A percentile compares a stretch with the other conserved stretches of the same genome.
Conservation (phyloP, 2,113 vertebrate genomes). For the Malurus cyaneus region DNA sequence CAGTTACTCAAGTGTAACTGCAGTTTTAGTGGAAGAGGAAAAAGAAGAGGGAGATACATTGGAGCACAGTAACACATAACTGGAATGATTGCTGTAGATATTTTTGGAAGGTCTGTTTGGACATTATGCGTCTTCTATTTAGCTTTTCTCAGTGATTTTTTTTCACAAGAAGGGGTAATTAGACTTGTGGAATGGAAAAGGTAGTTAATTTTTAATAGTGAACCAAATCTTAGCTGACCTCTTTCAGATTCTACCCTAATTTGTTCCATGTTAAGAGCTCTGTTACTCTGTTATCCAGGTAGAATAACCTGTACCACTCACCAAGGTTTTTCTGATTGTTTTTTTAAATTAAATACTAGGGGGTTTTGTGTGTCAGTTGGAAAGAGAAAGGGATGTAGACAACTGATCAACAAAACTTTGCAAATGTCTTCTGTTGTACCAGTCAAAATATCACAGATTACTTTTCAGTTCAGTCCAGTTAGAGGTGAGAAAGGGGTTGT, state of each 20-base stretch:
- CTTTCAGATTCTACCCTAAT: not conserved
- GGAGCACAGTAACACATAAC: not conserved
- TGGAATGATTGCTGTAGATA: not conserved
- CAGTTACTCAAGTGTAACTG: not conserved
- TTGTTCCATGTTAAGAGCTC: not conserved
- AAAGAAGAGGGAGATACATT: not conserved
- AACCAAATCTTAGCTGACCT: not conserved
- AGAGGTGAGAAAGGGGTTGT: not conserved
- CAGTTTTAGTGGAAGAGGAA: not conserved
- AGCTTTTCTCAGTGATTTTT: not conserved
- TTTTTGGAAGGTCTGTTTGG: not conserved
- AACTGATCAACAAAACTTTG: not conserved
- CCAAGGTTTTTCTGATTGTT: not conserved
- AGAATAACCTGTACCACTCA: not conserved
- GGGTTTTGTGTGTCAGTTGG: not conserved
- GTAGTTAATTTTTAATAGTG: not conserved
- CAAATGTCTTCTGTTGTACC: not conserved
- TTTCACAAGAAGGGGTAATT: not conserved
- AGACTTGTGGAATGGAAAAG: not conserved
- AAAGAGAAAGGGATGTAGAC: not conserved
- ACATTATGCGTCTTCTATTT: not conserved
- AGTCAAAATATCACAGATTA: not conserved
- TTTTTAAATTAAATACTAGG: not conserved
- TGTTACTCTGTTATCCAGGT: not conserved
- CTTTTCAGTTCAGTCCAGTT: not conserved